Evolutionary conservation across 2,888 invertebrate genomes (phyloP).

Genomic region (Epinotia ramella): DNA sequence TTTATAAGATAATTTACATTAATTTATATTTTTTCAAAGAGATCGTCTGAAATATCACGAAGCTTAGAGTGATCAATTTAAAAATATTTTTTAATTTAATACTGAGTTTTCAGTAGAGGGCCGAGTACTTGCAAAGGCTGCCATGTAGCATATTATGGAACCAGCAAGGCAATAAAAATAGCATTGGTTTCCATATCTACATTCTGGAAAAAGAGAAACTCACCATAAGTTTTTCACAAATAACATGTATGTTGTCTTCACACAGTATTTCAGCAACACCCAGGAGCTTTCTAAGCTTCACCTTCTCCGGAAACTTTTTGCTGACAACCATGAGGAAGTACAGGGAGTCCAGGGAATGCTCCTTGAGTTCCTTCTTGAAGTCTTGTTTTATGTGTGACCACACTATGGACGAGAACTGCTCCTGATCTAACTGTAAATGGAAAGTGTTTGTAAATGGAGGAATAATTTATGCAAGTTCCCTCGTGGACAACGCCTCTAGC

Average conservation of each 20-base stretch:
- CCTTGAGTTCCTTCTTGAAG: conserved; percentile 86
- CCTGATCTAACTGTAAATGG: conserved; percentile 76
- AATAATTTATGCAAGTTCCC: too few relatives aligned
- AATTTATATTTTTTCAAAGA: too few relatives aligned
- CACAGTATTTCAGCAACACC: conserved; percentile 85
- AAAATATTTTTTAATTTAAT: too few relatives aligned
- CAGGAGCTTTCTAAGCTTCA: conserved; percentile 83
- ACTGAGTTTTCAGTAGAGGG: too few relatives aligned
- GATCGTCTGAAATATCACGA: too few relatives aligned
- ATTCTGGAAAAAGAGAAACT: conserved; percentile 50
- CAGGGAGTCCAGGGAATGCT: conserved; percentile 88
- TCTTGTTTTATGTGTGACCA: conserved; percentile 87
- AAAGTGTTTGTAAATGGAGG: neutral
- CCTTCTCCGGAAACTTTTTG: conserved; percentile 77
- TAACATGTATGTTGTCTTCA: conserved; percentile 82
- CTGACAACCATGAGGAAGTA: conserved; percentile 84
- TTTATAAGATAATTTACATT: conserved; percentile 50
- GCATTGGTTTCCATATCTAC: neutral
- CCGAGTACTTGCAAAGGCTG: neutral
- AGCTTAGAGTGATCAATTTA: neutral
- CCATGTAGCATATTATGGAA: neutral
- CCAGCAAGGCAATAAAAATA: neutral
- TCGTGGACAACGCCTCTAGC: too few relatives aligned
- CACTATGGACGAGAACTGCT: conserved; percentile 82
- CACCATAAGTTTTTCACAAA: conserved; percentile 88